These are phyloP conservation scores for Chrysolina oricalcia DNA, from an alignment of 2,888 invertebrate genomes.

Conservation along the genomic window DNA sequence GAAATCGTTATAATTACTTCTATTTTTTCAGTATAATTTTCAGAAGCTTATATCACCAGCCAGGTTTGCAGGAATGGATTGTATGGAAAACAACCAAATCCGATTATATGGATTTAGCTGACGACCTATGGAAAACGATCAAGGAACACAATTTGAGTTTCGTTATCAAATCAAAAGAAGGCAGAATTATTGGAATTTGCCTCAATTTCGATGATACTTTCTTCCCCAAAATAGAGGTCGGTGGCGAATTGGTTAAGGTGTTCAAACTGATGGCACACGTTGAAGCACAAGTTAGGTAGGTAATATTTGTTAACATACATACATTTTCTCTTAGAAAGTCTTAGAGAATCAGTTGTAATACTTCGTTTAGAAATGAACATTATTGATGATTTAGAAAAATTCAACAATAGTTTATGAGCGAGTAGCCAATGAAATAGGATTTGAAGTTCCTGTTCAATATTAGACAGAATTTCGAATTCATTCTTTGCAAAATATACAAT, in stretches of 20 bases:
- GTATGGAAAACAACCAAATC: conserved; percentile 79
- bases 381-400: too few species aligned
- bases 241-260: conserved; percentile 80
- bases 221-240: conserved; percentile 83
- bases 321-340: too few species aligned
- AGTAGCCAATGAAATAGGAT: too few species aligned
- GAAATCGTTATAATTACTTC: background rate
- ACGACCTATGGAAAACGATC: conserved; percentile 81
- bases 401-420: too few species aligned
- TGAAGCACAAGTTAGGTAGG: conserved; percentile 82
- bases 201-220: conserved; percentile 88
- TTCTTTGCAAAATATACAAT: too few species aligned
- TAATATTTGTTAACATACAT: background rate
- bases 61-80: conserved; percentile 87
- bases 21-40: conserved; percentile 82
- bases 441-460: too few species aligned
- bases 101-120: conserved; percentile 83
- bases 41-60: conserved; percentile 89
- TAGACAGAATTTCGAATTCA: too few species aligned
- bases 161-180: conserved; percentile 75
- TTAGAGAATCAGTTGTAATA: too few species aligned
- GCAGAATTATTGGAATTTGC: conserved; percentile 80
- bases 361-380: too few species aligned
- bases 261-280: conserved; percentile 86
- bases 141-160: conserved; percentile 84